Evolutionary conservation across 2,888 invertebrate species (phyloP).

Genomic region (Andrena fulva): DNA sequence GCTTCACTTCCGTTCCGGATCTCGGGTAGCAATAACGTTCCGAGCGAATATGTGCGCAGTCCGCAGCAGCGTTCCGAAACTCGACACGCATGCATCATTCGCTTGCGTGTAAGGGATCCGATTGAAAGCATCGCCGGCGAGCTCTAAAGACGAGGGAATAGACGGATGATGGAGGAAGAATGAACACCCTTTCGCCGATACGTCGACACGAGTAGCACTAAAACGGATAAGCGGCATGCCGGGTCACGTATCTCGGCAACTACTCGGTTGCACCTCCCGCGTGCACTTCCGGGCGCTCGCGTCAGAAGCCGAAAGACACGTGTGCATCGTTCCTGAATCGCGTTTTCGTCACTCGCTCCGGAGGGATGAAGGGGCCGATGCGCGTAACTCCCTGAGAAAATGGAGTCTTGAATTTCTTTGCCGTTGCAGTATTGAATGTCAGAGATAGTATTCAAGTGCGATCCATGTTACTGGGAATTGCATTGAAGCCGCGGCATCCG

Average conservation of each 20-base stretch:
- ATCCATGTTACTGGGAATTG: neutral
- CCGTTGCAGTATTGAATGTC: neutral
- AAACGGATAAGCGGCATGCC: constrained; percentile 47
- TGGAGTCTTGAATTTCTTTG: neutral
- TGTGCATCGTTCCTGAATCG: constrained; percentile 3
- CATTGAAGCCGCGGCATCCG: too few relatives aligned
- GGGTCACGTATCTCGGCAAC: constrained; percentile 44
- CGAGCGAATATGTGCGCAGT: neutral
- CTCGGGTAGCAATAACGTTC: constrained; percentile 58
- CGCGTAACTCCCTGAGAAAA: neutral
- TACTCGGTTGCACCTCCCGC: constrained; percentile 22
- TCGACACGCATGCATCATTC: constrained; percentile 21
- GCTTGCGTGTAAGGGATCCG: constrained; percentile 43
- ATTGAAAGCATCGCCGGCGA: constrained; percentile 54
- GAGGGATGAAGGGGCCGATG: neutral
- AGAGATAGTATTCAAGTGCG: neutral
- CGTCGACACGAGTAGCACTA: constrained; percentile 22
- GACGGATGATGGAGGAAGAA: neutral
- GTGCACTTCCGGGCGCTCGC: constrained; percentile 2
- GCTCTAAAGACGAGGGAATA: constrained; percentile 24
- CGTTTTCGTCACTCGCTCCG: constrained; percentile 13
- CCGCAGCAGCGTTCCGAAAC: neutral
- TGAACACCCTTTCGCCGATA: constrained; percentile 13
- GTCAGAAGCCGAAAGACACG: constrained; percentile 20
- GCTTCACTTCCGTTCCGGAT: constrained; percentile 48